These are phyloP conservation scores for Rhingia campestris DNA, from an alignment of 2,888 invertebrate genomes.

Conservation along the genomic window DNA sequence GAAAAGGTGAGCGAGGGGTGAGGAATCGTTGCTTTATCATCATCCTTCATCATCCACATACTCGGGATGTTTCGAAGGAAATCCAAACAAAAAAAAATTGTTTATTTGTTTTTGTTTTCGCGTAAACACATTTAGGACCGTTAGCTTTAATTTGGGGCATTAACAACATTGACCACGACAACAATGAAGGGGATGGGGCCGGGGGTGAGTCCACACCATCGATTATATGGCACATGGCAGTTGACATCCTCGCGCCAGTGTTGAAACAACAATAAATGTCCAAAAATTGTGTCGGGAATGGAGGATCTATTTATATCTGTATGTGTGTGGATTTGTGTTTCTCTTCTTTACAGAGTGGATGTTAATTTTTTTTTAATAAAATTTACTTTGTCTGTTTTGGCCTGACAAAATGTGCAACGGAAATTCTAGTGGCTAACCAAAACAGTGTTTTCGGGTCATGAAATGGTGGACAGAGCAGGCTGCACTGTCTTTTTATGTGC, in stretches of 20 bases:
- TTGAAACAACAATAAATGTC: slow-evolving; percentile 24
- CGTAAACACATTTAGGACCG: slow-evolving; percentile 22
- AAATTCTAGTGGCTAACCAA: slow-evolving; percentile 42
- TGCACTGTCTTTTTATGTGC: not conserved
- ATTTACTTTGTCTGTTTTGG: slow-evolving; percentile 32
- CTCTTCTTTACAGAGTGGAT: not conserved
- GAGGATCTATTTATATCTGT: not conserved
- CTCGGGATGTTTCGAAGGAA: slow-evolving; percentile 2
- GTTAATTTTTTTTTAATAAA: slow-evolving; percentile 45
- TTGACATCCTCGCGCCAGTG: not conserved
- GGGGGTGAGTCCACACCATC: slow-evolving; percentile 6
- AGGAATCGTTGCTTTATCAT: slow-evolving; percentile 8
- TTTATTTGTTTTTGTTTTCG: slow-evolving; percentile 26
- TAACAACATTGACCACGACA: slow-evolving; percentile 17
- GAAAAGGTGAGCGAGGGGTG: not conserved
- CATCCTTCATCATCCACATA: not conserved
- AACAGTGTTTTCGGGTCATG: slow-evolving; percentile 38
- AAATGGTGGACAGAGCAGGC: not conserved
- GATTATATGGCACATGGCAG: slow-evolving; percentile 23
- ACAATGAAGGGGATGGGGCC: not conserved
- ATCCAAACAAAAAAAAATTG: slow-evolving; percentile 9
- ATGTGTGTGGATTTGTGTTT: not conserved
- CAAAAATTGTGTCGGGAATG: slow-evolving; percentile 27
- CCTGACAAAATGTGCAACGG: slow-evolving; percentile 43
- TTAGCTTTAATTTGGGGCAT: slow-evolving; percentile 3